Evolutionary conservation across 2,113 vertebrate genomes (phyloP).

Genomic region (Athene cunicularia): DNA sequence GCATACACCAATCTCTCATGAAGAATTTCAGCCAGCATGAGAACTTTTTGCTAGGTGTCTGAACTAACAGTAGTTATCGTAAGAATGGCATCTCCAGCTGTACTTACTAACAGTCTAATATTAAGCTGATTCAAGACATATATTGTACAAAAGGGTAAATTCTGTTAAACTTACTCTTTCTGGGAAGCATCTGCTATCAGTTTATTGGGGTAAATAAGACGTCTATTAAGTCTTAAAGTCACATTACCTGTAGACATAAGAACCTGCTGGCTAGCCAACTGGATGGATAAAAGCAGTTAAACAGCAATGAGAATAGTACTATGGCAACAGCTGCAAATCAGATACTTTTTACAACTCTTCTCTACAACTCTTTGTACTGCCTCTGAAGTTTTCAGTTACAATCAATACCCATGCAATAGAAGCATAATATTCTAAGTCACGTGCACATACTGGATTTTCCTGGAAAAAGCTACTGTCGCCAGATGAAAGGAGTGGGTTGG

Average conservation of each 20-base stretch:
- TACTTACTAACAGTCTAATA: not conserved
- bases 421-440: accelerated
- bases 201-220: not conserved
- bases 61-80: not conserved
- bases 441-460: not conserved
- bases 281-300: not conserved
- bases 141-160: not conserved
- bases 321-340: not conserved
- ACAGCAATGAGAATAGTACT: not conserved
- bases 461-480: not conserved
- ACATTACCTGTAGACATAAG: not conserved
- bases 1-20: not conserved
- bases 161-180: not conserved
- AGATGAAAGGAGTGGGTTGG: not conserved
- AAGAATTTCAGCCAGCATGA: not conserved
- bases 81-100: not conserved
- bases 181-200: not conserved
- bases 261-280: not conserved
- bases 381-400: not conserved
- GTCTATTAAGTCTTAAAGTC: not conserved
- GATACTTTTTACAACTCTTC: not conserved
- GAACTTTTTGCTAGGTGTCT: not conserved
- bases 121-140: not conserved
- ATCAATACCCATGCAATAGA: not conserved
- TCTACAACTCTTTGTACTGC: not conserved